Conservation (phyloP, 2,888 invertebrate species). For the Dryobotodes eremita region DNA sequence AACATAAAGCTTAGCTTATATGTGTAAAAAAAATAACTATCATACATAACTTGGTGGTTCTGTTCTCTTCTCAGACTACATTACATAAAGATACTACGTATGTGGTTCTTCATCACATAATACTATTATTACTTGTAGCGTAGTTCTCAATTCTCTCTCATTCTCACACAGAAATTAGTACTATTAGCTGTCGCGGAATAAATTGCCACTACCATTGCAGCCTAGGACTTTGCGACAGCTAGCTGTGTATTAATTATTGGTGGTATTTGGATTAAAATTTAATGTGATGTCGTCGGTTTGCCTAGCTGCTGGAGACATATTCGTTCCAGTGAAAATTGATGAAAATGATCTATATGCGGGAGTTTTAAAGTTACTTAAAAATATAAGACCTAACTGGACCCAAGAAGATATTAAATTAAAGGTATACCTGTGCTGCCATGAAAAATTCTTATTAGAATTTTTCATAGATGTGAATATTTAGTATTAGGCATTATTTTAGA, state of each 20-base stretch:
- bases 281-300: conserved; percentile 78
- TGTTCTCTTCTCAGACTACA: too few relatives aligned
- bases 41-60: too few relatives aligned
- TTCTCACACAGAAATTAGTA: not conserved
- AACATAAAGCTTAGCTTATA: too few relatives aligned
- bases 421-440: conserved; percentile 86
- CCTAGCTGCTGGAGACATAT: conserved; percentile 81
- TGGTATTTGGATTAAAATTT: conserved; percentile 18
- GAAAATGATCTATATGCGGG: conserved; percentile 93
- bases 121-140: too few relatives aligned
- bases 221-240: not conserved
- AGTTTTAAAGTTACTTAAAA: conserved; percentile 92
- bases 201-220: not conserved
- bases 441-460: not conserved
- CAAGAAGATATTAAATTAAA: conserved; percentile 92
- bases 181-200: not conserved
- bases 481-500: not conserved
- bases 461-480: not conserved
- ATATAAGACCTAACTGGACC: conserved; percentile 94
- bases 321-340: conserved; percentile 91
- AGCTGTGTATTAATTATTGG: conserved; percentile 15
- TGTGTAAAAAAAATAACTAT: too few relatives aligned
- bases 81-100: too few relatives aligned
- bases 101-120: too few relatives aligned
- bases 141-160: not conserved